Evolutionary conservation across 2,888 invertebrate genomes (phyloP), one percentile per base, ranked within the genome.

Genomic region (Panorpa germanica): DNA sequence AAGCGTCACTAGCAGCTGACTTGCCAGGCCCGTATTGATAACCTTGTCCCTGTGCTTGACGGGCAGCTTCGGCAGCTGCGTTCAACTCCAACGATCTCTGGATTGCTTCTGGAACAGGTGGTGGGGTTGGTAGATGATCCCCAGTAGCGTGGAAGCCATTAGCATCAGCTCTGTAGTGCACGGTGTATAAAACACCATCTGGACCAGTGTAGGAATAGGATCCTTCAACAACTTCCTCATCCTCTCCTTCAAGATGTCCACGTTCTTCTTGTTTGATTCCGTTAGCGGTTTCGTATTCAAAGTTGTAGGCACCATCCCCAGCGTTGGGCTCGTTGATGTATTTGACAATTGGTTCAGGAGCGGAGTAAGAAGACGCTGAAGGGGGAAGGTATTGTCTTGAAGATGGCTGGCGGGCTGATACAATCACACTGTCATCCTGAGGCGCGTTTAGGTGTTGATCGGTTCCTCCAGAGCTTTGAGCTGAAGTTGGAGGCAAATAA

Each of bases 201-300:
- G 63, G 63, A 9, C 59, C 57, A 2, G 61, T 57, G 45, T 65
- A 65, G 1, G 63, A 60, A 41, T 48, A 63, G 9, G 58, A 57
- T 15, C 66, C 65, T 36, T n/a, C n/a, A n/a, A n/a, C n/a, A n/a
- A n/a, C n/a, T n/a, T n/a, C n/a, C n/a, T n/a, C n/a, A n/a, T n/a
- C n/a, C n/a, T n/a, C n/a, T n/a, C 40, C 45, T 22, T 44, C 43
- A 21, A 43, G 41, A 37, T 39, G 44, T 29, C 47, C 50, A 19
- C 36, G 35, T 38, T 52, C 52, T 44, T 61, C 53, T 2, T 53
- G 58, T 41, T 50, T 53, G 38, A 65, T 65, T 18, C 63, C 61
- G 43, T 65, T 65, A 38, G 61, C 63, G 37, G 65, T 64, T 38
- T 63, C 63, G 46, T 57, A 65, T 9, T 62, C 63, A 49, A 55